These are phyloP conservation scores for Apotomis turbidana DNA, from an alignment of 2,888 invertebrate species.

Conservation along the genomic window DNA sequence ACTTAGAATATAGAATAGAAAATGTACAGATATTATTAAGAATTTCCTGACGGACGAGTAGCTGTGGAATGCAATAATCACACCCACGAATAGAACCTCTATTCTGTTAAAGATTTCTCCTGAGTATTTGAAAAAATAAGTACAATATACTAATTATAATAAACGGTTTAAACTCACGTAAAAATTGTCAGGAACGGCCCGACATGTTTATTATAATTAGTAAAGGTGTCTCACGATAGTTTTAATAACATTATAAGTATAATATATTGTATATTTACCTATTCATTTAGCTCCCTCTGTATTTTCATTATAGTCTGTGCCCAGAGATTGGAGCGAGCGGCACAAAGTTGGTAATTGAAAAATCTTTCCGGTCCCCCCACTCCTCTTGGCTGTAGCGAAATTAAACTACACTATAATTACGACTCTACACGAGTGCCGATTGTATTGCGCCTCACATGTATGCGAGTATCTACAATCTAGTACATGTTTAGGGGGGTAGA, in stretches of 20 bases:
- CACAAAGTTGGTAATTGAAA: conserved; percentile 82
- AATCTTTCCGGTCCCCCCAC: conserved; percentile 66
- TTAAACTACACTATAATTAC: conserved; percentile 54
- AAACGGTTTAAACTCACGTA: too few species aligned
- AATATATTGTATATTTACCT: too few species aligned
- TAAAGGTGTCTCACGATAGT: too few species aligned
- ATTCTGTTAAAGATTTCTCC: too few species aligned
- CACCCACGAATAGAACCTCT: too few species aligned
- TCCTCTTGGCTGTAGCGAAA: conserved; percentile 42
- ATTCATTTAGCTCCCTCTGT: conserved; percentile 41
- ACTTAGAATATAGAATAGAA: conserved; percentile 3
- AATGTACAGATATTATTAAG: conserved; percentile 70
- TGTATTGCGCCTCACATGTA: conserved; percentile 27
- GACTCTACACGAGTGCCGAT: conserved; percentile 41
- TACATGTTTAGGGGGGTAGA: not conserved
- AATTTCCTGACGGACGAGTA: not conserved
- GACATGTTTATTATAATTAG: too few species aligned
- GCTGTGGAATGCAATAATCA: not conserved
- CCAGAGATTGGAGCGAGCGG: conserved; percentile 73
- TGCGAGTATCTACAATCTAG: conserved; percentile 1
- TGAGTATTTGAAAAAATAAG: too few species aligned
- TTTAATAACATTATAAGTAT: too few species aligned
- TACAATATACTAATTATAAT: too few species aligned
- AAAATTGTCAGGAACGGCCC: too few species aligned
- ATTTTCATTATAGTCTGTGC: conserved; percentile 46